Evolutionary conservation across 1,140 invertebrate genomes (phyloP), one percentile per base, ranked within the genome.

Genomic region (Brachionus angularis): DNA sequence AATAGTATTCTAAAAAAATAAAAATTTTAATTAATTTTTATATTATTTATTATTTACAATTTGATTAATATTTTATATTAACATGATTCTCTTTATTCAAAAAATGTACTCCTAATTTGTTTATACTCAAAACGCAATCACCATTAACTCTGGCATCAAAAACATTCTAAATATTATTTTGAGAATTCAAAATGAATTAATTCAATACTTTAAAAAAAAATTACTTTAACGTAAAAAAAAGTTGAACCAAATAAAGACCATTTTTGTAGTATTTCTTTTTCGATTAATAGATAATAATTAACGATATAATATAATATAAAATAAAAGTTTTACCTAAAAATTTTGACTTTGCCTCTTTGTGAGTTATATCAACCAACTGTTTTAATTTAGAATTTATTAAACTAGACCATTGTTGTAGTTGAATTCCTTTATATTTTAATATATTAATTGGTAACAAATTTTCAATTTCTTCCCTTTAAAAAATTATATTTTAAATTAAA

Each of bases 231-330:
- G 2, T 91, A 90, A 83, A 97, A 98, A 86, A 98, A 98, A 77
- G 91, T 94, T 50, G 93, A 95, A 61, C 95, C 95, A 83, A 98
- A 98, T 34, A 98, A 83, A 39, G 89, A 88, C 94, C 94, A 98
- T 75, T 89, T 89, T 74, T 90, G 90, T 8, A 98, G 82, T 70
- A 96, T 89, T 82, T 89, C 88, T 88, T 29, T 78, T 74, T 76
- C 74, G 49, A 39, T 14, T 12, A n/a, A 73, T 27, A 44, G 23
- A 47, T 14, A 36, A 27, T 5, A 44, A 8, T 14, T 21, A 23
- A 69, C 46, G 33, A 44, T 64, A 1, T 8, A 39, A 39, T 16
- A 52, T 25, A 27, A 44, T 70, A 76, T 39, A 74, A 67, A n/a
- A 27, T 75, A 67, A 5, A 34, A 31, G 18, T 74, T 82, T 79